Evolutionary conservation across 2,888 invertebrate genomes (phyloP), one percentile per base, ranked within the genome.

Genomic region (Rhagophthalmus giganteus): DNA sequence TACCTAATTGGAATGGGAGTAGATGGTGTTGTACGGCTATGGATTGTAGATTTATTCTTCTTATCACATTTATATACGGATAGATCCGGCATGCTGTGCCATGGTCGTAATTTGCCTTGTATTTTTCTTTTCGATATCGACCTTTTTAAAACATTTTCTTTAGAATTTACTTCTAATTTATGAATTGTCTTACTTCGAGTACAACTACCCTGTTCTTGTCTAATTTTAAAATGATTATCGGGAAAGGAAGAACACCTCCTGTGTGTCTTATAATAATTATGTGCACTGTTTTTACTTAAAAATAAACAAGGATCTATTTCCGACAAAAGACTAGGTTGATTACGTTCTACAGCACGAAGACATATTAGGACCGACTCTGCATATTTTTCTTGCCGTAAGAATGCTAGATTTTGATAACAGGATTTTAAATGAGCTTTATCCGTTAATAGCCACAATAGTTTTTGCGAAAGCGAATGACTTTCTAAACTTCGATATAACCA

Each of bases 291-390:
- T 56, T 70, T 68, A 27, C 66, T 57, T 45, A 70, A 47, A 65
- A 75, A 76, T 27, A 84, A 74, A 54, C 76, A 73, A 1, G 80
- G 78, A 67, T 84, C 80, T 40, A 86, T 81, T 70, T 85, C 84
- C 6, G 81, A 79, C 24, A 86, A 73, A 32, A 85, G 66, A 47
- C 79, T 78, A 13, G 79, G 78, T 62, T 83, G 82, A 66, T 82
- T 82, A 37, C 81, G 74, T 71, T 86, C 85, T 1, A 85, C 78
- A 12, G 85, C 83, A 59, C 79, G 77, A 30, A 86, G 72, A 62
- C 84, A 85, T 25, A 84, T 79, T 27, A 85, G 73, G 1, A 82
- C 74, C 1, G 83, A 81, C 61, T 83, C 82, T 8, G 81, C 78
- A 67, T 82, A 81, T 47, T 76, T 74, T 57, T 79, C 77, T 64